Conservation (phyloP, 2,797 vertebrate genomes). For the Leuciscus waleckii region DNA sequence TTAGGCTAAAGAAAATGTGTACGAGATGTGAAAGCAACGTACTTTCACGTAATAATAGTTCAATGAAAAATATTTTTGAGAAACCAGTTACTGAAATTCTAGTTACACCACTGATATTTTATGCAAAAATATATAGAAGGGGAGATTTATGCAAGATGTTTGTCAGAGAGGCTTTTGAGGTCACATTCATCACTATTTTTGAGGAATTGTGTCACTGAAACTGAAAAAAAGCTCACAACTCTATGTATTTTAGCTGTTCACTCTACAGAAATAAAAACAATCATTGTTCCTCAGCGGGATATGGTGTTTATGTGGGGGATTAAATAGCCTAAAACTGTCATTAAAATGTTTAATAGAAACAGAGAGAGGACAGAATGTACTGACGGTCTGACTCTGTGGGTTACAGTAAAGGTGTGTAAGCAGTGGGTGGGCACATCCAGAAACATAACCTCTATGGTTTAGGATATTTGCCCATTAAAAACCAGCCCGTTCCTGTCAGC, state of each 20-base stretch:
- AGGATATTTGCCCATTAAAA: not conserved
- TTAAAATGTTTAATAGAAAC: slow-evolving; percentile 6
- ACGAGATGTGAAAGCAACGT: not conserved
- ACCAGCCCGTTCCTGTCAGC: not conserved
- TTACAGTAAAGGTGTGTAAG: not conserved
- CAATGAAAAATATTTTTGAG: not conserved
- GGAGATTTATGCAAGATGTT: not conserved
- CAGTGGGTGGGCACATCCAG: not conserved
- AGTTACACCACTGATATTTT: not conserved
- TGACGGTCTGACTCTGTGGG: not conserved
- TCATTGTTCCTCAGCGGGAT: not conserved
- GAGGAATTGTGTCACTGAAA: not conserved
- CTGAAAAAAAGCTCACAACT: not conserved
- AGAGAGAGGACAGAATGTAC: not conserved
- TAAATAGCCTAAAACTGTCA: not conserved
- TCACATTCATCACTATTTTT: not conserved
- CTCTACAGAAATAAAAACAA: not conserved
- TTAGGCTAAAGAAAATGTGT: not conserved
- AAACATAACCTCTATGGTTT: slow-evolving; percentile 6
- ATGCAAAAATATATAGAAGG: not conserved
- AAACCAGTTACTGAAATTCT: not conserved
- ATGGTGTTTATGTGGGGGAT: slow-evolving; percentile 5
- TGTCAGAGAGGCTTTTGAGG: not conserved
- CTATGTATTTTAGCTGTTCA: not conserved
- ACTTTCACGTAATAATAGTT: not conserved